Evolutionary conservation across 2,888 invertebrate species (phyloP).

Genomic region (Dendrolimus pini): DNA sequence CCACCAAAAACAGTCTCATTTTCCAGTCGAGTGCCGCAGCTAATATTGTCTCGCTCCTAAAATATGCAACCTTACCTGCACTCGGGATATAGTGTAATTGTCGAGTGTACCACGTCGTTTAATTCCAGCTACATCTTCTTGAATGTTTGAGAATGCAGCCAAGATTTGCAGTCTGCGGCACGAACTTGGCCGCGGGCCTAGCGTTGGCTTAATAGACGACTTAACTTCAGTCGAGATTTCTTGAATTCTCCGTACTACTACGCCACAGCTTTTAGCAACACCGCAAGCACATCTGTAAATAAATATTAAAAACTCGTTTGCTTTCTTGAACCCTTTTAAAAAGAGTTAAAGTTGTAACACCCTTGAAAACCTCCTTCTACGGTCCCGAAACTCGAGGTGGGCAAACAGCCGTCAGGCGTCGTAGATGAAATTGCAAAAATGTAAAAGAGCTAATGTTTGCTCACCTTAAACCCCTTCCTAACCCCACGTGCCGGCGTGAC

Average conservation of each 20-base stretch:
- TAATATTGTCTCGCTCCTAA: slow-evolving; percentile 71
- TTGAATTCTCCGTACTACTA: slow-evolving; percentile 27
- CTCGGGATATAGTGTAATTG: slow-evolving; percentile 67
- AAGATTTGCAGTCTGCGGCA: slow-evolving; percentile 68
- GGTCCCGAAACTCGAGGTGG: slow-evolving; percentile 41
- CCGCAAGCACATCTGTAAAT: slow-evolving; percentile 36
- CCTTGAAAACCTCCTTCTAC: slow-evolving; percentile 47
- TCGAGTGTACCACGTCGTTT: slow-evolving; percentile 69
- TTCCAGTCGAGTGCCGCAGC: slow-evolving; percentile 79
- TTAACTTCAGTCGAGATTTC: slow-evolving; percentile 49
- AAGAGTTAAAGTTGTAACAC: slow-evolving; percentile 59
- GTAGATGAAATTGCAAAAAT: slow-evolving; percentile 75
- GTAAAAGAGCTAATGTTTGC: slow-evolving; percentile 77
- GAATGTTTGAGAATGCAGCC: slow-evolving; percentile 71
- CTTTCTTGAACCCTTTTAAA: slow-evolving; percentile 51
- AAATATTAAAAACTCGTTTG: slow-evolving; percentile 61
- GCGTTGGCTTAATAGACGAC: slow-evolving; percentile 52
- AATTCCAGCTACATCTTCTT: slow-evolving; percentile 69
- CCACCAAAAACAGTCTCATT: slow-evolving; percentile 69
- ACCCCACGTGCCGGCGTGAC: slow-evolving; percentile 71
- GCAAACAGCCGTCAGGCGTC: slow-evolving; percentile 67
- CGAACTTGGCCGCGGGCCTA: slow-evolving; percentile 68
- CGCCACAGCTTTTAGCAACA: slow-evolving; percentile 31
- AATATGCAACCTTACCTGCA: slow-evolving; percentile 70
- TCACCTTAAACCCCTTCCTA: slow-evolving; percentile 75